Evolutionary conservation across 2,888 invertebrate genomes (phyloP).

Genomic region (Lochmaea crataegi): DNA sequence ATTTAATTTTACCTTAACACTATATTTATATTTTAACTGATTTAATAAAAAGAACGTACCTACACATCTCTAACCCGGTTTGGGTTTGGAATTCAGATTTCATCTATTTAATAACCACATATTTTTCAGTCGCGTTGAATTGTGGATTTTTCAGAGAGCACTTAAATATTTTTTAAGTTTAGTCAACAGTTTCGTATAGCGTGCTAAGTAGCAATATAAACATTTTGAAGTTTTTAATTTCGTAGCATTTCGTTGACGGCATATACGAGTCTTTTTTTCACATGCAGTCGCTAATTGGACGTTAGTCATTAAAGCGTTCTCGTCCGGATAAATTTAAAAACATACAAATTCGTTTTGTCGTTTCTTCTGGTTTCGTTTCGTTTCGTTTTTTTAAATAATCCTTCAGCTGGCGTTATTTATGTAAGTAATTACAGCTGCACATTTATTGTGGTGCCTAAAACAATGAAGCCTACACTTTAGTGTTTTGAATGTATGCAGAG

Average conservation of each 20-base stretch:
- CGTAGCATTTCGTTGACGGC: slow-evolving; percentile 20
- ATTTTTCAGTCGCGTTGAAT: slow-evolving; percentile 26
- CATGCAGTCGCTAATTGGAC: slow-evolving; percentile 28
- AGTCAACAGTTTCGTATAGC: slow-evolving; percentile 32
- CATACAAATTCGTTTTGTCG: slow-evolving; percentile 15
- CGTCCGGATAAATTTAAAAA: slow-evolving; percentile 19
- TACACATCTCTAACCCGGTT: not conserved
- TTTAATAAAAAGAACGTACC: not conserved
- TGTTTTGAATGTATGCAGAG: not conserved
- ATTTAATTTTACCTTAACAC: not conserved
- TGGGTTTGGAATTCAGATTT: not conserved
- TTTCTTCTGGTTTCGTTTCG: not conserved
- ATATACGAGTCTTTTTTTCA: slow-evolving; percentile 22
- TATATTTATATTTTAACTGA: not conserved
- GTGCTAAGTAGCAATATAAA: slow-evolving; percentile 37
- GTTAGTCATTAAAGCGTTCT: slow-evolving; percentile 16
- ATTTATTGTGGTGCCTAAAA: slow-evolving; percentile 1
- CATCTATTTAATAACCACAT: slow-evolving; percentile 23
- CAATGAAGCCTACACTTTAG: slow-evolving; percentile 2
- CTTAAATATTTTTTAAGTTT: slow-evolving; percentile 31
- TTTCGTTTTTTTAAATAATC: too few species aligned
- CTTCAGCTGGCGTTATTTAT: not conserved
- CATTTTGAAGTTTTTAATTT: slow-evolving; percentile 36
- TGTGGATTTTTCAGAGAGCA: slow-evolving; percentile 34
- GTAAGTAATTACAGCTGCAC: not conserved